phyloP scores from a whole-genome alignment of 2,888 invertebrate genomes.

The Sesia apiformis region DNA sequence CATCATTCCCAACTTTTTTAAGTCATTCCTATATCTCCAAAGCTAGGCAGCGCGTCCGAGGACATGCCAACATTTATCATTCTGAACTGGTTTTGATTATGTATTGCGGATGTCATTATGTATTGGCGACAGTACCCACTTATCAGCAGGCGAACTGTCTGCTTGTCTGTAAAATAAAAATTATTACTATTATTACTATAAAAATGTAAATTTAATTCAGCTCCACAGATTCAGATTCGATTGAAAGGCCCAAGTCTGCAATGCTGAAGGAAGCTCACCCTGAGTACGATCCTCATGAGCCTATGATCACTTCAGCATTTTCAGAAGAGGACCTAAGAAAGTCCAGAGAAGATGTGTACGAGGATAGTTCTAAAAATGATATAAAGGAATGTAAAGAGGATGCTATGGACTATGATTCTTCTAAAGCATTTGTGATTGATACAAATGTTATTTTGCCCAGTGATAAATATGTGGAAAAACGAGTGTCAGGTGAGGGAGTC shows the following conservation, averaged over 20 bases:
- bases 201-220: conserved; percentile 18
- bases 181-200: too few relatives aligned
- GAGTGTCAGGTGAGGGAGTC: not conserved
- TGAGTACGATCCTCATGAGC: conserved; percentile 66
- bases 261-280: conserved; percentile 61
- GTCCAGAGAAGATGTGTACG: conserved; percentile 55
- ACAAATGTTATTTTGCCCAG: conserved; percentile 31
- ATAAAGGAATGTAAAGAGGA: conserved; percentile 30
- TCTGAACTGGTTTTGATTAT: too few relatives aligned
- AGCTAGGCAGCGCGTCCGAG: too few relatives aligned
- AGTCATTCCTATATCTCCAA: too few relatives aligned
- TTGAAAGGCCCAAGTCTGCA: conserved; percentile 64
- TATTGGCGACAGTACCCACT: too few relatives aligned
- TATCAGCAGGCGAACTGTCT: too few relatives aligned
- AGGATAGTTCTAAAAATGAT: conserved; percentile 48
- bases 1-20: too few relatives aligned
- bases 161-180: too few relatives aligned
- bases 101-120: too few relatives aligned
- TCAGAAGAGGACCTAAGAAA: conserved; percentile 63
- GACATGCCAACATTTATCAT: too few relatives aligned
- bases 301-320: conserved; percentile 67
- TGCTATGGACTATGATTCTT: conserved; percentile 26
- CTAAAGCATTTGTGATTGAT: conserved; percentile 43
- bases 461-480: not conserved
- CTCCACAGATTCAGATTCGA: conserved; percentile 62